Percentiles rank a stretch among this genome's conserved stretches.
These are phyloP conservation scores for Tupiocoris notatus DNA, from an alignment of 2,888 invertebrate species.

Conservation along the genomic window DNA sequence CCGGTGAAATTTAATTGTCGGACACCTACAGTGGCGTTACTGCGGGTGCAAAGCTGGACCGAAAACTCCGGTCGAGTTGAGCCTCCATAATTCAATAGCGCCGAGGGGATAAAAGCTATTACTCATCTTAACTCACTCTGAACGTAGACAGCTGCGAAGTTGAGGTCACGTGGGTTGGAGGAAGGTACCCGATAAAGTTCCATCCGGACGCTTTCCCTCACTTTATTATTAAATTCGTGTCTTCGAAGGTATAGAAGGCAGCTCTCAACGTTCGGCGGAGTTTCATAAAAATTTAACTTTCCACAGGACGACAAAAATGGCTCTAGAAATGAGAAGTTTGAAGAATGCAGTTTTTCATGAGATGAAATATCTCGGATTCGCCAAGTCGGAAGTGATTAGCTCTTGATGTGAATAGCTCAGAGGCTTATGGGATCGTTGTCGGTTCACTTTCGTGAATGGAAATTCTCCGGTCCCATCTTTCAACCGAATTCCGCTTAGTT, in stretches of 20 bases:
- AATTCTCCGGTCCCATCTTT: too few species aligned
- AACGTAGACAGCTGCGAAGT: slow-evolving; percentile 1
- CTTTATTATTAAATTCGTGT: neutral
- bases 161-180: neutral
- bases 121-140: slow-evolving; percentile 13
- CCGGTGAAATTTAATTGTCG: neutral
- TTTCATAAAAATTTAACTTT: neutral
- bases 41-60: neutral
- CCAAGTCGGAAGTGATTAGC: too few species aligned
- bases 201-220: neutral
- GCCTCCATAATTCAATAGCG: slow-evolving; percentile 12
- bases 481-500: too few species aligned
- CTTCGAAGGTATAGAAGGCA: neutral
- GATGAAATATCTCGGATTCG: neutral
- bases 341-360: neutral
- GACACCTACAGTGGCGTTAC: neutral
- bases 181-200: neutral
- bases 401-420: neutral
- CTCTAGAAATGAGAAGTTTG: neutral
- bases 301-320: neutral
- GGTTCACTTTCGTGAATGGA: too few species aligned
- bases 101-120: slow-evolving; percentile 8
- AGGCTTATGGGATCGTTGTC: too few species aligned
- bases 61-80: neutral
- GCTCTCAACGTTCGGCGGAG: neutral